Percentiles rank a stretch among this genome's conserved stretches.
phyloP scores from a whole-genome alignment of 2,113 vertebrate genomes.

The Grantiella picta region DNA sequence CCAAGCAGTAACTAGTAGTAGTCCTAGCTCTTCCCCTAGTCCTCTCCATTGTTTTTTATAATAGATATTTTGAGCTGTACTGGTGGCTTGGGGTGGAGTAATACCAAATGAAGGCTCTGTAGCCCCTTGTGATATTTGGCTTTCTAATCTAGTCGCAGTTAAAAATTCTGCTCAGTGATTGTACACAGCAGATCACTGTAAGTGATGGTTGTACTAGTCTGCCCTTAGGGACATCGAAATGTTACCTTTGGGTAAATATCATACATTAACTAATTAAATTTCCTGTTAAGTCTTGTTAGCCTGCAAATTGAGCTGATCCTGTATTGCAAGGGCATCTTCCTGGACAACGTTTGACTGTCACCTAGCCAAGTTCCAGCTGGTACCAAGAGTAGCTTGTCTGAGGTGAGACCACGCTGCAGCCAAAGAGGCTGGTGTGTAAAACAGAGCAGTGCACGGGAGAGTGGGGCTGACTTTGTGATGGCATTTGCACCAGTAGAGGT shows the following conservation, averaged over 20 bases:
- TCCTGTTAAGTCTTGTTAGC: background rate
- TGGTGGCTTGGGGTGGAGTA: conserved; percentile 1
- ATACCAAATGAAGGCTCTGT: background rate
- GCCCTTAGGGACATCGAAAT: background rate
- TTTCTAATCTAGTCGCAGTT: background rate
- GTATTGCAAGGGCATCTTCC: background rate
- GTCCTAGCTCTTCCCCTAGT: conserved; percentile 30
- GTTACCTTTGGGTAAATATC: background rate
- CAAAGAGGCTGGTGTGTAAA: background rate
- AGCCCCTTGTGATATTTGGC: background rate
- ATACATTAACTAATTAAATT: background rate
- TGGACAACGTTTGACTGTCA: background rate
- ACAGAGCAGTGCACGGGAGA: background rate
- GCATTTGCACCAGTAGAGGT: background rate
- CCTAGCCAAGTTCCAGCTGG: background rate
- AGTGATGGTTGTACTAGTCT: background rate
- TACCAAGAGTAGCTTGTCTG: background rate
- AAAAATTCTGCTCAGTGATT: background rate
- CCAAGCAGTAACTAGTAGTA: conserved; percentile 56
- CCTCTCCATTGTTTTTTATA: background rate
- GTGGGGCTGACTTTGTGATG: accelerated
- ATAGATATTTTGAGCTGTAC: conserved; percentile 11
- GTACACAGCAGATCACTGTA: background rate
- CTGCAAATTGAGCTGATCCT: background rate
- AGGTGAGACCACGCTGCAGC: background rate